A percentile compares a stretch with the other conserved stretches of the same genome.
phyloP scores from a whole-genome alignment of 2,797 vertebrate species.

The Pseudocheirus occidentalis region DNA sequence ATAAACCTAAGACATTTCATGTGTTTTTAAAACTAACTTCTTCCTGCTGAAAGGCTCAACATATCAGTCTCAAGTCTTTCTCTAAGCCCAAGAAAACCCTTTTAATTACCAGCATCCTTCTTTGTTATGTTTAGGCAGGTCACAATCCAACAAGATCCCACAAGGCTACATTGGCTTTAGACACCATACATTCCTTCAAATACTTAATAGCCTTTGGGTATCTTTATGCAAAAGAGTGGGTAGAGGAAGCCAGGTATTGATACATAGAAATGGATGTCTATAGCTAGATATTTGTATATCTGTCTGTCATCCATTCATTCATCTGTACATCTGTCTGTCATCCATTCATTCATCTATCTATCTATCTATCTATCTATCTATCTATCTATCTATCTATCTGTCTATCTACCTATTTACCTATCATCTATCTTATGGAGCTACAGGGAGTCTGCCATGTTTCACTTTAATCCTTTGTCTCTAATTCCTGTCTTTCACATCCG shows the following conservation, averaged over 20 bases:
- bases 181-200: neutral
- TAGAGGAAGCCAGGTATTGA: neutral
- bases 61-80: neutral
- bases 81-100: neutral
- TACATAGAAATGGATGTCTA: neutral
- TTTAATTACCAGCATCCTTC: neutral
- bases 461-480: neutral
- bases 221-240: neutral
- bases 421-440: neutral
- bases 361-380: neutral
- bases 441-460: neutral
- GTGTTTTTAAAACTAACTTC: neutral
- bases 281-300: neutral
- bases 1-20: neutral
- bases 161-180: neutral
- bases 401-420: accelerated
- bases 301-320: too few species aligned
- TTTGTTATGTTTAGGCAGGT: neutral
- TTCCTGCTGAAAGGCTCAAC: neutral
- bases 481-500: neutral
- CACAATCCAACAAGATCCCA: neutral
- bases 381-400: neutral
- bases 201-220: neutral
- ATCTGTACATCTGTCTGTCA: neutral
- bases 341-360: neutral